Conservation (phyloP, 2,797 vertebrate genomes). For the Notolabrus celidotus region DNA sequence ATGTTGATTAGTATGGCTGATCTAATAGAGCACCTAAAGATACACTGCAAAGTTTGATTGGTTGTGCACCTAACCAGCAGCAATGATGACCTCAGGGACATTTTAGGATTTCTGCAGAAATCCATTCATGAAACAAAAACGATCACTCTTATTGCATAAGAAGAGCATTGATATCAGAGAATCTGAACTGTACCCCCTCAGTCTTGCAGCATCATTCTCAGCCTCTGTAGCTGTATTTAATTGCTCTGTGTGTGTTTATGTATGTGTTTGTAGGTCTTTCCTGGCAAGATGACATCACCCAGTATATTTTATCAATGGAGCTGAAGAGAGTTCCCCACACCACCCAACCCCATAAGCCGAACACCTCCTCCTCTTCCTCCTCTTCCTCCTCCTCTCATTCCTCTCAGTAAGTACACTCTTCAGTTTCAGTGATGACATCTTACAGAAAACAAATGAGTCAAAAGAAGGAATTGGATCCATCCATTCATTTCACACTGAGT, state of each 20-base stretch:
- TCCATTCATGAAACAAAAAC: too few species aligned
- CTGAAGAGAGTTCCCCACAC: slow-evolving; percentile 93
- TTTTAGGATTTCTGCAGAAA: too few species aligned
- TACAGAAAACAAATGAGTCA: neutral
- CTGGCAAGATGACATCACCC: slow-evolving; percentile 96
- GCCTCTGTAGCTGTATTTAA: slow-evolving; percentile 10
- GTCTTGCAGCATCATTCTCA: too few species aligned
- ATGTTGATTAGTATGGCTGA: too few species aligned
- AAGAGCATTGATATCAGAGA: slow-evolving; percentile 3
- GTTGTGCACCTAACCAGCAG: too few species aligned
- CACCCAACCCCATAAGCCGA: slow-evolving; percentile 59
- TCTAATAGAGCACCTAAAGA: too few species aligned
- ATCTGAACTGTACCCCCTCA: neutral
- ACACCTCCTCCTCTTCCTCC: slow-evolving; percentile 61
- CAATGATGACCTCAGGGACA: too few species aligned
- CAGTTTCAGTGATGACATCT: neutral
- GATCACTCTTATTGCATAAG: too few species aligned
- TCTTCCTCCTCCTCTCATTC: slow-evolving; percentile 55
- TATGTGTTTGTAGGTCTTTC: slow-evolving; percentile 88
- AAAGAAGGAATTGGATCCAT: neutral
- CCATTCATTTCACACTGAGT: neutral
- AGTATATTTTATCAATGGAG: slow-evolving; percentile 95
- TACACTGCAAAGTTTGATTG: too few species aligned
- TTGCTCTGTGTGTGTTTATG: slow-evolving; percentile 34
- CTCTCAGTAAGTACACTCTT: slow-evolving; percentile 71